Evolutionary conservation across 35 echinoderm and acorn worm species (phyloP), one percentile per base, ranked within the genome.

Genomic region (Diadema setosum): DNA sequence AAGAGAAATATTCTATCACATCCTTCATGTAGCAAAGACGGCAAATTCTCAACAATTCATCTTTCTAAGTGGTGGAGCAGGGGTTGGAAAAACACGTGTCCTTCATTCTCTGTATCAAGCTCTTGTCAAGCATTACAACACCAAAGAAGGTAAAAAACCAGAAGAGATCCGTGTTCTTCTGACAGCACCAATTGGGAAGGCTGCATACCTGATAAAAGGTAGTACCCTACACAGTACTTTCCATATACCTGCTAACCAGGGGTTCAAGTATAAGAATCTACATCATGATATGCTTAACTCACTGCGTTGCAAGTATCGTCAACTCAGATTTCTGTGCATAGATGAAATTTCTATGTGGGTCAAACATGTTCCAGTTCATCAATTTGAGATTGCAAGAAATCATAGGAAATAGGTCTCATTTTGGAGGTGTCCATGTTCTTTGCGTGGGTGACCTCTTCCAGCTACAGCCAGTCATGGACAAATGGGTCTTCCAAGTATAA

Each of bases 361-460:
- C n/a, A n/a, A 32, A 39, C 5, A 67, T 65, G 39, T 43, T 86
- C 2, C 37, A 29, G 31, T 65, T 44, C 39, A 34, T 86, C 35
- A 86, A 86, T 43, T 26, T 86, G 21, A 65, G 56, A 17, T 26
- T 86, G 3, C 84, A 86, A 69, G 58, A 86, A 27, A 80, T 80
- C 75, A 26, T 70, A n/a, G 48, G 48, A 52, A 52, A 52, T n/a
- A 52, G n/a, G 48, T 11, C 48, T 52, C 9, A 9, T n/a, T 83
- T 83, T 58, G 88, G 88, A 0, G 75, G 88, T 39, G 27, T 90
- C 42, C 49, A 40, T 83, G 60, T 90, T 4, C 20, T 90, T 16
- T 46, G 31, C 43, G 78, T 90, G 41, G 88, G 80, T 69, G 76
- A 83, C 21, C 63, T 90, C 23, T 90, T 83, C 34, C 88, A 90